A percentile compares a stretch with the other conserved stretches of the same genome.
These are phyloP conservation scores for Plemyria rubiginata DNA, from an alignment of 2,888 invertebrate genomes.

Conservation along the genomic window DNA sequence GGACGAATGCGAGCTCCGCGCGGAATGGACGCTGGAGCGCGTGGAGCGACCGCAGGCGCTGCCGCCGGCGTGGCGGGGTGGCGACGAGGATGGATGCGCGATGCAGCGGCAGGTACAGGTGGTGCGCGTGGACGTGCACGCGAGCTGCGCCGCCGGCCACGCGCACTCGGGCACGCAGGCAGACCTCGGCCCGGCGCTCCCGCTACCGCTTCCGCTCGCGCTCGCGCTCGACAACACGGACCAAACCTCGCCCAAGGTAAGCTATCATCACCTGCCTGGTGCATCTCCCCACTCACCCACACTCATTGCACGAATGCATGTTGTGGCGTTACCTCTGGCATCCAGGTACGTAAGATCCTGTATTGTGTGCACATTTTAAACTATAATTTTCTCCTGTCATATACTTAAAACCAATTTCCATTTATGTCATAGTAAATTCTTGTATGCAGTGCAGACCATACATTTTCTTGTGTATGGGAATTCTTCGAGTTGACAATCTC, in stretches of 20 bases:
- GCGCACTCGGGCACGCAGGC: constrained; percentile 87
- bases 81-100: constrained; percentile 5
- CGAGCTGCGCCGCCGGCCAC: constrained; percentile 19
- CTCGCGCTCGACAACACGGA: not conserved
- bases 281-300: not conserved
- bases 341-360: not conserved
- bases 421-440: no score
- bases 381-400: not conserved
- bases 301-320: no score
- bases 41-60: no score
- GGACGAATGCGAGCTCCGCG: not conserved
- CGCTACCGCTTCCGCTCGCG: constrained; percentile 50
- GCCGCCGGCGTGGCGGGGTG: constrained; percentile 5
- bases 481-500: no score
- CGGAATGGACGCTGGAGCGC: not conserved
- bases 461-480: no score
- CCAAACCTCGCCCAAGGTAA: constrained; percentile 3
- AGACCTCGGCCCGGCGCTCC: constrained; percentile 82
- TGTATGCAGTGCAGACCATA: no score
- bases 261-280: not conserved
- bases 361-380: not conserved
- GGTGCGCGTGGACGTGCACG: constrained; percentile 15
- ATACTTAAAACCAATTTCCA: no score
- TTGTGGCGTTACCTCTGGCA: no score
- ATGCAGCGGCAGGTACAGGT: constrained; percentile 12